A percentile compares a stretch with the other conserved stretches of the same genome.
Conservation (phyloP, 2,113 vertebrate species). For the Galeopterus variegatus region DNA sequence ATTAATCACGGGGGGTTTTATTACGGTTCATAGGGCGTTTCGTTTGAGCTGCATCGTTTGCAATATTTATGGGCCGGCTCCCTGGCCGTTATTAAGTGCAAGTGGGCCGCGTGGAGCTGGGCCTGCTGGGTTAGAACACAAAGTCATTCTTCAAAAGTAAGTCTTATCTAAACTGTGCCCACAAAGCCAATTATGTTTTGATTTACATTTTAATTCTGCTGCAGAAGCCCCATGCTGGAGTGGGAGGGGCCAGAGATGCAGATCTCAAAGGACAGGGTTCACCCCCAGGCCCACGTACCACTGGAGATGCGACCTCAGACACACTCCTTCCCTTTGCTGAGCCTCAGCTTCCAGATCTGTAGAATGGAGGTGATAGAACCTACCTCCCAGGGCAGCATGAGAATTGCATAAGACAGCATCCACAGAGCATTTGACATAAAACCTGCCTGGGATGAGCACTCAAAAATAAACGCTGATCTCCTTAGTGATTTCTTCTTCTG, state of each 20-base stretch:
- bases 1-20: constrained; percentile 92
- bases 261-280: background rate
- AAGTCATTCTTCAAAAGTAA: constrained; percentile 92
- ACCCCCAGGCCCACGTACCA: accelerated
- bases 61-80: constrained; percentile 90
- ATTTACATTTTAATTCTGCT: constrained; percentile 92
- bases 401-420: background rate
- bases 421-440: accelerated
- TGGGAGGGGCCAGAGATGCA: background rate
- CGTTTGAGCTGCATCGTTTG: constrained; percentile 91
- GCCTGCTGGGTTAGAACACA: constrained; percentile 90
- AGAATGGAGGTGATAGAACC: background rate
- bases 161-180: constrained; percentile 92
- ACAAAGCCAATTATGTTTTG: constrained; percentile 92
- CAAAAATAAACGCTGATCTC: background rate
- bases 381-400: background rate
- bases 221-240: background rate
- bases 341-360: constrained; percentile 36
- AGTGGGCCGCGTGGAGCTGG: constrained; percentile 87
- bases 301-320: accelerated
- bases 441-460: background rate
- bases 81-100: constrained; percentile 90
- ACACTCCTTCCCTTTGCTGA: background rate
- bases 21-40: constrained; percentile 90
- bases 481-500: background rate